Evolutionary conservation across 2,113 vertebrate species (phyloP), one percentile per base, ranked within the genome.

Genomic region (Carollia perspicillata): DNA sequence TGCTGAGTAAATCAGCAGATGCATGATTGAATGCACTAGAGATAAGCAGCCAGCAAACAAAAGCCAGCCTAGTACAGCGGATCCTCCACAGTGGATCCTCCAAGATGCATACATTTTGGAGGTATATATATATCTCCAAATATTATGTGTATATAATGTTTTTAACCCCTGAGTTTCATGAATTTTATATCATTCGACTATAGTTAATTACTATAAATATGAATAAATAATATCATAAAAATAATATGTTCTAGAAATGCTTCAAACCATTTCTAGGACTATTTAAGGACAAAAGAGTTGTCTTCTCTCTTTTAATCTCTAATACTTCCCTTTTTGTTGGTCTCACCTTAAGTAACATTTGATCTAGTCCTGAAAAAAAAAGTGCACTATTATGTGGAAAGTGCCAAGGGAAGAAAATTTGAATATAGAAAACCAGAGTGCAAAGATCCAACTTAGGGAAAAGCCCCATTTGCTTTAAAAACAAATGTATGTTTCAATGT

Each of bases 21-120:
- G 30, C 1, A 23, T 1, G 16, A 53, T 0, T 17, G 71, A n/a
- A 30, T 2, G 13, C 5, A 3, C 8, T 20, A 2, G 33, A 40
- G 8, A 22, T 1, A 2, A n/a, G n/a, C n/a, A 35, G 26, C 2
- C 63, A 22, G 14, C 12, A 30, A 40, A 49, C 42, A 63, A 30
- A 81, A 35, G 22, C 17, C n/a, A 35, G 4, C 23, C 12, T 40
- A 33, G 28, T 51, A 68, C 23, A 53, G 58, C 8, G 7, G 22
- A n/a, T 12, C 33, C 47, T 79, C 78, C 66, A 20, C 49, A n/a
- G n/a, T n/a, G n/a, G n/a, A n/a, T n/a, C n/a, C 4, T 58, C 65
- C 66, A 30, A n/a, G 22, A 26, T 8, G 66, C 63, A 33, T 14
- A 23, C 2, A 2, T 0, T 30, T n/a, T 14, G 40, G 53, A 22